These are phyloP conservation scores for Nebria salina DNA, from an alignment of 2,888 invertebrate species.

Conservation along the genomic window DNA sequence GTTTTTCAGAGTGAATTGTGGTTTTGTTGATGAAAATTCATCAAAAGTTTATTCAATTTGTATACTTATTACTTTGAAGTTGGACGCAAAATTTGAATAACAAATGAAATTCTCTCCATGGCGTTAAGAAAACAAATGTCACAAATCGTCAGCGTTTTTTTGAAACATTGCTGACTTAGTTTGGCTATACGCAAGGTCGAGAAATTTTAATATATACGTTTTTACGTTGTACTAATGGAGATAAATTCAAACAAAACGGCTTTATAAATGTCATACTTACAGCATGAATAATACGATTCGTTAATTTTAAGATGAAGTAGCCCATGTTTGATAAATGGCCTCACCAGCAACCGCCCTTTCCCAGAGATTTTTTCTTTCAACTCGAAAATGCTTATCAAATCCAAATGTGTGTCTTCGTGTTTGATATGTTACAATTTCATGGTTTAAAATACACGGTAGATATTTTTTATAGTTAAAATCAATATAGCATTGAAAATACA, in stretches of 20 bases:
- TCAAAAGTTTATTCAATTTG: background rate
- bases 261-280: conserved; percentile 45
- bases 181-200: background rate
- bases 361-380: too few species aligned
- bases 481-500: background rate
- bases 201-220: conserved; percentile 40
- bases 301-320: conserved; percentile 25
- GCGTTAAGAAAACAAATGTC: background rate
- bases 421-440: too few species aligned
- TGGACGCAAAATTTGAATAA: background rate
- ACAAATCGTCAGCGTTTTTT: background rate
- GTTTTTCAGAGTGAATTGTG: background rate
- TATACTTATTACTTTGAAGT: background rate
- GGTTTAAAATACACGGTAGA: too few species aligned
- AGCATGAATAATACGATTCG: conserved; percentile 42
- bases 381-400: too few species aligned
- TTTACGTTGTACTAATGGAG: conserved; percentile 34
- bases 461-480: too few species aligned
- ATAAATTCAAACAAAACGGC: conserved; percentile 33
- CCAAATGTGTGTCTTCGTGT: too few species aligned
- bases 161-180: conserved; percentile 23
- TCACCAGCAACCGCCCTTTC: background rate
- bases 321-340: conserved; percentile 11
- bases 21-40: background rate
- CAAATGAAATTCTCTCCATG: background rate